Evolutionary conservation across 2,797 vertebrate species (phyloP).

Genomic region (Xerus rutilus): DNA sequence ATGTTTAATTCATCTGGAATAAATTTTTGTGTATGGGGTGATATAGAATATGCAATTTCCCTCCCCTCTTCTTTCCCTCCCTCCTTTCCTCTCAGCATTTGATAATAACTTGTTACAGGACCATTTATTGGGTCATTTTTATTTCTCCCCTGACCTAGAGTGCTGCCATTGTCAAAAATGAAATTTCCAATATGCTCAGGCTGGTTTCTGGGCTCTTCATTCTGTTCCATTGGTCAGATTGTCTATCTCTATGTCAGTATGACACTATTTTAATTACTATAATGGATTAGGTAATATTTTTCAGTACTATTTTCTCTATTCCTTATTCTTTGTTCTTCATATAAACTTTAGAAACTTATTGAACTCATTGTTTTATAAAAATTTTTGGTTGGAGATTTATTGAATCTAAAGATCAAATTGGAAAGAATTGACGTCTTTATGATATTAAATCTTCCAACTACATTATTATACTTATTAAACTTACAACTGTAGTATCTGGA

Average conservation of each 20-base stretch:
- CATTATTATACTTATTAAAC: too few species aligned
- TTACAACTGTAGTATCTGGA: too few species aligned
- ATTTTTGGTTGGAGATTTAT: not conserved
- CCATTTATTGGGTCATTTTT: not conserved
- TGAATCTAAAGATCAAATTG: constrained; percentile 52
- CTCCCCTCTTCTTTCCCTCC: not conserved
- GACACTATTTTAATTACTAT: not conserved
- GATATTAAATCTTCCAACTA: not conserved
- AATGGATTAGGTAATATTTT: constrained; percentile 54
- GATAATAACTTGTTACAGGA: constrained; percentile 30
- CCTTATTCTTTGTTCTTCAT: constrained; percentile 4
- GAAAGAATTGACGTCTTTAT: constrained; percentile 30
- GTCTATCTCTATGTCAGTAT: not conserved
- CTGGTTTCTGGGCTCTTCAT: constrained; percentile 16
- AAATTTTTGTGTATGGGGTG: constrained; percentile 2
- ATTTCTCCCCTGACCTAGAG: not conserved
- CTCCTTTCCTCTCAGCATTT: not conserved
- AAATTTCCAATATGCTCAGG: not conserved
- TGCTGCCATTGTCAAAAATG: not conserved
- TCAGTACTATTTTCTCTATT: not conserved
- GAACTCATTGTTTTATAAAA: not conserved
- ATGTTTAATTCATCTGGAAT: constrained; percentile 33
- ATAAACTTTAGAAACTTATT: constrained; percentile 56
- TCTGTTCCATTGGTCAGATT: not conserved
- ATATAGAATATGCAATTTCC: not conserved